phyloP scores from a whole-genome alignment of 2,113 vertebrate genomes.

The Sitta europaea region DNA sequence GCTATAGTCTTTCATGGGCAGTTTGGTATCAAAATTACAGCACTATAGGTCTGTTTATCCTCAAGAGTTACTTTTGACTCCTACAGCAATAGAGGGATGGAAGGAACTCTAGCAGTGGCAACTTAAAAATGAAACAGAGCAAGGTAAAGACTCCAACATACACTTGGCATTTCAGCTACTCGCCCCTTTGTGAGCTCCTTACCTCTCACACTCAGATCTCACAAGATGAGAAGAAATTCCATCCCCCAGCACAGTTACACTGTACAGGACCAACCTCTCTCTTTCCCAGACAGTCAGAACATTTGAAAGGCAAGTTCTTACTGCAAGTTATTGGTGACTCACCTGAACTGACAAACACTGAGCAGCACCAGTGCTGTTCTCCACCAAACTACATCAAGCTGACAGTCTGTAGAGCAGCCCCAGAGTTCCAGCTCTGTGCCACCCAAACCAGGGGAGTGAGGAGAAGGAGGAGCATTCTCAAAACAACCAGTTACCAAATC shows the following conservation, averaged over 20 bases:
- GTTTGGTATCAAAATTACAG: not conserved
- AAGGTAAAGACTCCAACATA: not conserved
- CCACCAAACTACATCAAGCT: not conserved
- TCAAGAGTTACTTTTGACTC: not conserved
- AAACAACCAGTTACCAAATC: not conserved
- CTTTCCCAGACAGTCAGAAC: not conserved
- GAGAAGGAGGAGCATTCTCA: not conserved
- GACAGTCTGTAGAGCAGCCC: not conserved
- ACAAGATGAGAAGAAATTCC: not conserved
- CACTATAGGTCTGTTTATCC: not conserved
- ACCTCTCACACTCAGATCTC: not conserved
- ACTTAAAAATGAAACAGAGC: not conserved
- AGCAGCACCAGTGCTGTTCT: not conserved
- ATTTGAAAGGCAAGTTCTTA: conserved; percentile 48
- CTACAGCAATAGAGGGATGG: not conserved
- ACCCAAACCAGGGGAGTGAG: not conserved
- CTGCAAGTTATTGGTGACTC: not conserved
- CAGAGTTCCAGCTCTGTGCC: not conserved
- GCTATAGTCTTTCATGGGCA: not conserved
- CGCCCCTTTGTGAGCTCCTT: not conserved
- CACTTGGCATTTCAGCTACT: not conserved
- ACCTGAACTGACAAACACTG: not conserved
- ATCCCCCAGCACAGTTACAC: not conserved
- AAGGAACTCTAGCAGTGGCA: not conserved
- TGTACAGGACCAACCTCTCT: not conserved